phyloP scores from a whole-genome alignment of 2,888 invertebrate species.

The Taenaris catops region DNA sequence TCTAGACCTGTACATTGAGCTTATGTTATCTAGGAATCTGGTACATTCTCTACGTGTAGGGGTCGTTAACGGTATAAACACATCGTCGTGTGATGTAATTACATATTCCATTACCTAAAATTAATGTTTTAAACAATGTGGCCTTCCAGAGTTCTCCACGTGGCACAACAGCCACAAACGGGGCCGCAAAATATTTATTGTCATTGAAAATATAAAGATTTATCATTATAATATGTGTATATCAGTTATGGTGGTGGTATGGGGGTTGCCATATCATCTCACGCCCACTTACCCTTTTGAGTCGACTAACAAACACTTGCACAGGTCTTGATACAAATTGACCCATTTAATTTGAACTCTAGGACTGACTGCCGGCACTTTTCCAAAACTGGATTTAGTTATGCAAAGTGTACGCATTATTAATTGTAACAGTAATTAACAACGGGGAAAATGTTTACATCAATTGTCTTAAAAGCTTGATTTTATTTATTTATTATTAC shows the following conservation, averaged over 20 bases:
- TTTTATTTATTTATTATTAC: neutral
- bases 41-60: conserved; percentile 34
- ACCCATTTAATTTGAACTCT: conserved; percentile 40
- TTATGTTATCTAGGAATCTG: conserved; percentile 58
- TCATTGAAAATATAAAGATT: conserved; percentile 37
- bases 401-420: conserved; percentile 22
- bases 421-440: conserved; percentile 1
- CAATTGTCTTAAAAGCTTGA: neutral
- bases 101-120: conserved; percentile 35
- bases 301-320: conserved; percentile 73
- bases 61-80: conserved; percentile 37
- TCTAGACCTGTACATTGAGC: too few relatives aligned
- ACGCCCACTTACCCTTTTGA: conserved; percentile 69
- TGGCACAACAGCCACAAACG: conserved; percentile 39
- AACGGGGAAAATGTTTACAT: neutral
- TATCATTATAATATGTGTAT: conserved; percentile 52
- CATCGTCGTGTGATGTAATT: conserved; percentile 30
- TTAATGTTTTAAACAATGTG: conserved; percentile 39
- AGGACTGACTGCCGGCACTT: conserved; percentile 25
- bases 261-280: conserved; percentile 71
- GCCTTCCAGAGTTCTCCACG: conserved; percentile 81
- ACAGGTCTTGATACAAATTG: conserved; percentile 65
- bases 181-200: conserved; percentile 45
- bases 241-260: conserved; percentile 69
- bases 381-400: conserved; percentile 18